phyloP scores from a whole-genome alignment of 2,797 vertebrate species.

The Acestrorhynchus altus region DNA sequence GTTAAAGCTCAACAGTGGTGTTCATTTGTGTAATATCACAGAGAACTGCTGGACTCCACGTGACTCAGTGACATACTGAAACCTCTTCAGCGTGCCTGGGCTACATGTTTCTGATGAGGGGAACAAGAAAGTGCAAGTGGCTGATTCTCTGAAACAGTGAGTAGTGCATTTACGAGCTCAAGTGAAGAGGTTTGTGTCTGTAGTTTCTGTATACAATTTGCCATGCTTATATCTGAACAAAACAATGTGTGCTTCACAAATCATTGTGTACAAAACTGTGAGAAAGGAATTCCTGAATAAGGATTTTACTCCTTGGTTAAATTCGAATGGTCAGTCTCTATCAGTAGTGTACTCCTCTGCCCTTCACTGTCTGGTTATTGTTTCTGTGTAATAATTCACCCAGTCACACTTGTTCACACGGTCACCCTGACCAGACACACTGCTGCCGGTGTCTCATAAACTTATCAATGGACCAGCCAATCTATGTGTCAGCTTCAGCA shows the following conservation, averaged over 20 bases:
- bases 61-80: not conserved
- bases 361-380: not conserved
- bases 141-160: slow-evolving; percentile 28
- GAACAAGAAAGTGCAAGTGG: not conserved
- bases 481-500: too few relatives aligned
- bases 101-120: not conserved
- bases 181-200: too few relatives aligned
- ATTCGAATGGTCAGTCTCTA: not conserved
- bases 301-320: not conserved
- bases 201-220: not conserved
- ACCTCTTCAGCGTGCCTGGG: slow-evolving; percentile 1
- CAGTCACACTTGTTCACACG: not conserved
- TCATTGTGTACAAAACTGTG: not conserved
- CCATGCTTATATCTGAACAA: not conserved
- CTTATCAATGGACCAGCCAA: too few relatives aligned
- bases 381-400: not conserved
- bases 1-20: slow-evolving; percentile 9
- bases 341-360: not conserved
- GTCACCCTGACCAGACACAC: not conserved
- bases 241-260: not conserved
- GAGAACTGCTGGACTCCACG: slow-evolving; percentile 11
- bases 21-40: slow-evolving; percentile 7
- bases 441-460: too few relatives aligned
- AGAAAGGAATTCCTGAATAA: not conserved
- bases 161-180: not conserved